Evolutionary conservation across 2,888 invertebrate genomes (phyloP), one percentile per base, ranked within the genome.

Genomic region (Hydroisotoma schaefferi): DNA sequence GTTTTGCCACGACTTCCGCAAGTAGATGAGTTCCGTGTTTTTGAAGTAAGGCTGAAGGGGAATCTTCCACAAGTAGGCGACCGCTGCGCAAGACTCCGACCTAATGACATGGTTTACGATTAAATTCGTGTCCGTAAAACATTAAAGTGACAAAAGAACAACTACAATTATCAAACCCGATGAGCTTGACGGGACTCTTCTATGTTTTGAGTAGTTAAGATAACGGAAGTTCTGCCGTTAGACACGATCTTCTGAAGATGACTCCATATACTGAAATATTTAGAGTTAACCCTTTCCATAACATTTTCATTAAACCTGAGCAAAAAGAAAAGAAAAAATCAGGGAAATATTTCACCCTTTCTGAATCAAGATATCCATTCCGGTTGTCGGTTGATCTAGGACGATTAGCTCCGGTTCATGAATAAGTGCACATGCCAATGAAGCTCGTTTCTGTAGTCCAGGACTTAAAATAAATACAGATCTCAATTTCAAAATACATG

Each of bases 181-280:
- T 63, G 63, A 12, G 63, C 63, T 33, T 63, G 63, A 22, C 63
- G 56, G 22, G 63, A 53, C 54, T 63, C 63, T 33, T 63, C 63
- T 22, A 63, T 59, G 37, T 56, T 56, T 46, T 53, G 53, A 2
- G 57, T 55, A 1, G 63, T n/a, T 1, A 63, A 22, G 38, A 63
- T 63, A 0, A 63, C 63, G 3, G 63, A 63, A 3, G 63, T 63
- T 27, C 63, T 52, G 48, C 63, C 63, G 26, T 63, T 59, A 2
- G 63, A 63, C 10, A 63, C 63, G 2, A 63, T 43, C 28, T 63
- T 63, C 12, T 52, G 56, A 22, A 63, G 43, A 55, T 63, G 63
- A 20, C 54, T 63, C 63, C 63, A 63, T 1, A 63, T 52, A 23
- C 63, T 63, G 20, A 8, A 8, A 15, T 33, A 15, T 10, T 10